These are phyloP conservation scores for Oostethus manadensis DNA, from an alignment of 2,113 vertebrate species.

Conservation along the genomic window DNA sequence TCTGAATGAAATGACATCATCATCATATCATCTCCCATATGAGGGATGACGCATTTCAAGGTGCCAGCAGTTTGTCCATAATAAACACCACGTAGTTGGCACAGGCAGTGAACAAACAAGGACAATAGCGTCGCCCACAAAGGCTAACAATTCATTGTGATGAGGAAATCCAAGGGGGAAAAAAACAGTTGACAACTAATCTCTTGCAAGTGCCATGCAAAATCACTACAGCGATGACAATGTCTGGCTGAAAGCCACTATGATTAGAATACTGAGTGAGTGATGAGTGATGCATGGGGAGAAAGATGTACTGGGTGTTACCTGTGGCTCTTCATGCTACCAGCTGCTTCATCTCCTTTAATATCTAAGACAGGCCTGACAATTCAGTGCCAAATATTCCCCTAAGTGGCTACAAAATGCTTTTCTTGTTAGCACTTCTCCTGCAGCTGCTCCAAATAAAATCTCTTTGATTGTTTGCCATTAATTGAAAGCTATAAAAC, in stretches of 20 bases:
- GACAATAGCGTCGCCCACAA: conserved; percentile 18
- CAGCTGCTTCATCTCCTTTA: not conserved
- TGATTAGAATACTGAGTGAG: conserved; percentile 6
- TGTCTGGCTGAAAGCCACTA: not conserved
- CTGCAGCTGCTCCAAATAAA: not conserved
- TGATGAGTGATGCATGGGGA: conserved; percentile 5
- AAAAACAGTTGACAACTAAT: conserved; percentile 24
- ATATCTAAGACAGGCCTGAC: not conserved
- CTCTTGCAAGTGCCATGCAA: conserved; percentile 10
- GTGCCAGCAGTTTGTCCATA: conserved; percentile 29
- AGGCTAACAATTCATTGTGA: conserved; percentile 8
- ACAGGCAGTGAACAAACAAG: conserved; percentile 27
- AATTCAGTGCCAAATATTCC: not conserved
- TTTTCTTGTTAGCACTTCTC: conserved; percentile 3
- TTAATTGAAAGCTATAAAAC: not conserved
- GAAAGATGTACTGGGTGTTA: conserved; percentile 6
- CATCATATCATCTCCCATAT: conserved; percentile 21
- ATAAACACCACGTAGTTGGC: conserved; percentile 34
- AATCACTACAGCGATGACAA: conserved; percentile 10
- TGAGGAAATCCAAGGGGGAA: conserved; percentile 15
- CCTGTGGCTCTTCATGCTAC: conserved; percentile 1
- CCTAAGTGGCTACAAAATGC: not conserved
- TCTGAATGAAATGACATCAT: not conserved
- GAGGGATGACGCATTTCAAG: conserved; percentile 34
- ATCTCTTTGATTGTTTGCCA: conserved; percentile 1